Percentiles rank a stretch among this genome's conserved stretches.
Evolutionary conservation across 2,113 vertebrate genomes (phyloP).

Genomic region (Trematocara unimaculatum): DNA sequence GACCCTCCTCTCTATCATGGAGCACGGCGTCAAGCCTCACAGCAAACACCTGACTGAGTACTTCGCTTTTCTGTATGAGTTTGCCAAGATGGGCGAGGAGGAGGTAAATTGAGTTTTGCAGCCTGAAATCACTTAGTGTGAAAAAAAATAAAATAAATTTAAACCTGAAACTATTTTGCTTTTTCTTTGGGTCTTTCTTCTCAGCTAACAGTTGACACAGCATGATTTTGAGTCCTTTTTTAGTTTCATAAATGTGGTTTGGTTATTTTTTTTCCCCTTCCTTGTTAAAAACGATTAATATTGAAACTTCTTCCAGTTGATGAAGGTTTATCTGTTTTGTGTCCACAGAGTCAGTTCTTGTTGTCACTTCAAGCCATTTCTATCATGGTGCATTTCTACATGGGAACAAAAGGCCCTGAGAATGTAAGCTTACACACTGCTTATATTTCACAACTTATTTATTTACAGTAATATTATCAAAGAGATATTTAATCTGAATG

Average conservation of each 20-base stretch:
- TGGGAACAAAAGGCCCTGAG: slow-evolving; percentile 98
- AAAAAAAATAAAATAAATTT: fast-evolving
- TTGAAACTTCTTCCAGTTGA: neutral
- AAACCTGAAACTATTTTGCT: neutral
- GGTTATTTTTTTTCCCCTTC: fast-evolving
- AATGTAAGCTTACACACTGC: slow-evolving; percentile 78
- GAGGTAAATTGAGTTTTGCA: slow-evolving; percentile 72
- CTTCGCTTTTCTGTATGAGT: slow-evolving; percentile 97
- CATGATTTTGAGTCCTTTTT: neutral
- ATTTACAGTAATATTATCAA: neutral
- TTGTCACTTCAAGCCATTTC: slow-evolving; percentile 97
- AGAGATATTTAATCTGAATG: neutral
- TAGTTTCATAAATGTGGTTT: neutral
- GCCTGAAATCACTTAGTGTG: neutral
- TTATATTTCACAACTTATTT: neutral
- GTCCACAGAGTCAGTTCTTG: slow-evolving; percentile 92
- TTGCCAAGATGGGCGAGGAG: slow-evolving; percentile 99
- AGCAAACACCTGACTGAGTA: slow-evolving; percentile 99
- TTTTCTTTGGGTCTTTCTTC: neutral
- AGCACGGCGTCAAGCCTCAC: slow-evolving; percentile 97
- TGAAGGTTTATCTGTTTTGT: neutral
- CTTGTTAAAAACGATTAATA: fast-evolving
- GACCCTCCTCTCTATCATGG: slow-evolving; percentile 96
- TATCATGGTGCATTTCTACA: slow-evolving; percentile 99
- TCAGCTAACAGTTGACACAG: neutral